Evolutionary conservation across 1,140 invertebrate genomes (phyloP).

Genomic region (Triops cancriformis): DNA sequence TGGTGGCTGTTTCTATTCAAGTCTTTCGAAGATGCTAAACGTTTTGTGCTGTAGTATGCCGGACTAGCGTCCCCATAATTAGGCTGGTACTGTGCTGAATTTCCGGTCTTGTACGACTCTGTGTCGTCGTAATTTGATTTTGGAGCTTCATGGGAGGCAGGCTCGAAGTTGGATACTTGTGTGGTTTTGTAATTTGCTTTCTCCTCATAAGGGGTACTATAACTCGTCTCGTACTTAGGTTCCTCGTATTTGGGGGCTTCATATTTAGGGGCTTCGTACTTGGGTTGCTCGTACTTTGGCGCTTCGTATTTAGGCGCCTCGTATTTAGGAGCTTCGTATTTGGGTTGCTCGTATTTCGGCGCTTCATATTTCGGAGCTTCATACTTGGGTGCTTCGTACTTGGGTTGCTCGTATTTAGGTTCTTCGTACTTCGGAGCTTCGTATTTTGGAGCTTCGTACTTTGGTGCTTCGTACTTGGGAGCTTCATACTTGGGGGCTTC

Average conservation of each 20-base stretch:
- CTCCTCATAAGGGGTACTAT: background rate
- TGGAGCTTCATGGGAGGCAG: background rate
- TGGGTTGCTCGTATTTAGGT: background rate
- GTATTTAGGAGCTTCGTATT: background rate
- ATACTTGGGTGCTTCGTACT: background rate
- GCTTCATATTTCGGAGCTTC: background rate
- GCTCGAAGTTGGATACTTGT: background rate
- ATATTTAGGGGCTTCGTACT: background rate
- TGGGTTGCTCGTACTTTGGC: background rate
- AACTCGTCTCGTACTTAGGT: background rate
- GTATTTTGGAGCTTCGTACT: background rate
- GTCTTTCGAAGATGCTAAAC: background rate
- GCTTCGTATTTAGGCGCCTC: background rate
- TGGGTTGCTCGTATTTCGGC: background rate
- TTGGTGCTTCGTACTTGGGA: background rate
- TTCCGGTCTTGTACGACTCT: background rate
- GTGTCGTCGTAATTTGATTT: background rate
- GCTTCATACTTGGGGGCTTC: background rate
- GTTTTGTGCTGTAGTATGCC: background rate
- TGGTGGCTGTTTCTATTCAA: background rate
- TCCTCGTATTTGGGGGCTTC: background rate
- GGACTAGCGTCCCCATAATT: background rate
- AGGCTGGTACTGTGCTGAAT: background rate
- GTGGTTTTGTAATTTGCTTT: background rate
- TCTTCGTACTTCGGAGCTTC: background rate